Evolutionary conservation across 2,888 invertebrate genomes (phyloP), one percentile per base, ranked within the genome.

Genomic region (Drosophila kokeensis): DNA sequence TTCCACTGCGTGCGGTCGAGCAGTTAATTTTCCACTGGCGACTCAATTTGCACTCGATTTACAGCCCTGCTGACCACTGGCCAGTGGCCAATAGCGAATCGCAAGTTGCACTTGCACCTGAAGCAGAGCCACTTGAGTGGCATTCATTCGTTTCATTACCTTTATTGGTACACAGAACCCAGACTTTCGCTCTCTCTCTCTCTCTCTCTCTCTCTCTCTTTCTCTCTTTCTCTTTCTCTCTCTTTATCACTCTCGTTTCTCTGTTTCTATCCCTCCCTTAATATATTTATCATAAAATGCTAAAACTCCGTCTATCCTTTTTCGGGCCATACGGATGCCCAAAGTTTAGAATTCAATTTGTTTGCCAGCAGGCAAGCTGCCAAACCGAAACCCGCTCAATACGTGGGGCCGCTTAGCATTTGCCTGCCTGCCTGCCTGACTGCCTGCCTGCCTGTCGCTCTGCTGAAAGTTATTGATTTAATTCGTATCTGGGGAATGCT

Each of bases 401-500:
- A 32, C 63, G 40, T n/a, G 6, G 24, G 55, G 29, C 50, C 63
- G 73, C 59, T 79, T 73, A 73, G 79, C 73, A 79, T 79, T 76
- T 55, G 59, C 63, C 52, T 63, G 73, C 54, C 55, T 60, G 76
- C 50, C 55, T 60, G 76, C 50, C 76, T 67, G 76, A n/a, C 52
- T 63, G 73, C 54, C 55, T 60, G 76, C 50, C 55, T 60, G 76
- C 50, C 76, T 67, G 76, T 72, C 78, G 63, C 63, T 64, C 27
- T 53, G 55, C 70, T 77, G 69, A 87, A 84, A 82, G 76, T 87
- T 87, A 88, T 87, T 87, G 86, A 87, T 87, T 87, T 87, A 87
- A 87, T 88, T 88, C 79, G 87, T 87, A 81, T 88, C 86, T 82
- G 79, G 86, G 86, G 87, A 87, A 88, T 79, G 89, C 86, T 88